Conservation (phyloP, 1,140 invertebrate genomes). For the Macrobrachium nipponense region DNA sequence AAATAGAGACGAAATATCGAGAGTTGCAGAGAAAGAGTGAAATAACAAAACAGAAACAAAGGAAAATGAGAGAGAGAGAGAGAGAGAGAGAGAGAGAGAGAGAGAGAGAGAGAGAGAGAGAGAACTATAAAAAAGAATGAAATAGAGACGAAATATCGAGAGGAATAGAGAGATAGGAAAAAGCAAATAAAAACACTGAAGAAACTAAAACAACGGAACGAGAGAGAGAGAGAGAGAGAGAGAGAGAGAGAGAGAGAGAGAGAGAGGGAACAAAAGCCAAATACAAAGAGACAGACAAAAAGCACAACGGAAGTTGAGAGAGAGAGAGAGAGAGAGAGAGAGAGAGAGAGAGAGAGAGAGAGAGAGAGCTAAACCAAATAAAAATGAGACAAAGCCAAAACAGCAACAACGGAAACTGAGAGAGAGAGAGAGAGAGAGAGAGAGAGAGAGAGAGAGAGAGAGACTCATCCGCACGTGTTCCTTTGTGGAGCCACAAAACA, state of each 20-base stretch:
- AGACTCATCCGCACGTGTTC: not conserved
- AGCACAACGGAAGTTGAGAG: not conserved
- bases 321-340: slow-evolving; percentile 31
- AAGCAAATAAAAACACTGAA: not conserved
- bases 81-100: not conserved
- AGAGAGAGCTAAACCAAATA: too few relatives aligned
- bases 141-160: not conserved
- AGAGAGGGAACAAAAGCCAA: not conserved
- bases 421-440: not conserved
- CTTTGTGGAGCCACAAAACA: not conserved
- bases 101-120: slow-evolving; percentile 1
- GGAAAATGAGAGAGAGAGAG: not conserved
- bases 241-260: not conserved
- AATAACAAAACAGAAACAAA: not conserved
- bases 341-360: not conserved
- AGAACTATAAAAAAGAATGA: not conserved
- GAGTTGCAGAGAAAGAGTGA: not conserved
- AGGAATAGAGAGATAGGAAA: not conserved
- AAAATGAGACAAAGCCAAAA: not conserved
- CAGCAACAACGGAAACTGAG: not conserved
- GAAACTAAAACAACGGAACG: not conserved
- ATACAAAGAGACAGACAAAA: too few relatives aligned
- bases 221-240: not conserved
- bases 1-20: not conserved
- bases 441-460: slow-evolving; percentile 1